A percentile compares a stretch with the other conserved stretches of the same genome.
Conservation (phyloP, 2,797 vertebrate genomes). For the Cyprinodon diabolis region DNA sequence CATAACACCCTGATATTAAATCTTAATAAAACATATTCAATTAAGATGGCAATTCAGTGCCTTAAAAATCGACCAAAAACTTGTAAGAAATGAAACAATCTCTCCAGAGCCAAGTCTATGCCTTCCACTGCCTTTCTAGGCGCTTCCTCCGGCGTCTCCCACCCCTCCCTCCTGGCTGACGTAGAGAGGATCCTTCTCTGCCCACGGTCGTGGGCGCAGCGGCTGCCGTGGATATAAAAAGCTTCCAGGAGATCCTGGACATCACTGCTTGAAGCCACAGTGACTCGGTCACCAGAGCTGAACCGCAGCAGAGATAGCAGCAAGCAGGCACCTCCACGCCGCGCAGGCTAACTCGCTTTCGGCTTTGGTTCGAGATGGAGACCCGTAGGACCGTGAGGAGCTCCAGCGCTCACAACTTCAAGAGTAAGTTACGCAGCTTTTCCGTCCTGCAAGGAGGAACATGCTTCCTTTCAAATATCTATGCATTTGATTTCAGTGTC, state of each 20-base stretch:
- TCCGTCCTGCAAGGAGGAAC: not conserved
- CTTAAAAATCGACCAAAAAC: conserved; percentile 7
- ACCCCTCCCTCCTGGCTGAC: conserved; percentile 50
- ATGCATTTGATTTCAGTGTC: not conserved
- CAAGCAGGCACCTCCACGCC: conserved; percentile 72
- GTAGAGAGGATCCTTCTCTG: conserved; percentile 69
- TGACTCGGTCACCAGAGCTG: conserved; percentile 76
- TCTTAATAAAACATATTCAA: not conserved
- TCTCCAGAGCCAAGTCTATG: conserved; percentile 9
- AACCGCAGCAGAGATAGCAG: conserved; percentile 84
- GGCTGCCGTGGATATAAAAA: conserved; percentile 69
- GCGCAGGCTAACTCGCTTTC: conserved; percentile 86
- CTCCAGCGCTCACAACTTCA: conserved; percentile 69
- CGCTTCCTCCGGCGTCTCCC: conserved; percentile 65
- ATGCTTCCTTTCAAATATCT: not conserved
- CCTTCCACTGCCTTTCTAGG: conserved; percentile 65
- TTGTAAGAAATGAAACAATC: not conserved
- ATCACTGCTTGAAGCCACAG: conserved; percentile 72
- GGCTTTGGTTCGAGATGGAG: conserved; percentile 84
- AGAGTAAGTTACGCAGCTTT: conserved; percentile 70
- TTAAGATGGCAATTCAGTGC: not conserved
- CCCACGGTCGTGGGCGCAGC: conserved; percentile 71
- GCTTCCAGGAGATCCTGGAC: conserved; percentile 27
- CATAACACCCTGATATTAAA: too few relatives aligned
- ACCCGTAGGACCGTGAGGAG: conserved; percentile 62